Base-by-base conservation (phyloP, 2,113 vertebrate genomes). In the Corythaeola cristata region DNA sequence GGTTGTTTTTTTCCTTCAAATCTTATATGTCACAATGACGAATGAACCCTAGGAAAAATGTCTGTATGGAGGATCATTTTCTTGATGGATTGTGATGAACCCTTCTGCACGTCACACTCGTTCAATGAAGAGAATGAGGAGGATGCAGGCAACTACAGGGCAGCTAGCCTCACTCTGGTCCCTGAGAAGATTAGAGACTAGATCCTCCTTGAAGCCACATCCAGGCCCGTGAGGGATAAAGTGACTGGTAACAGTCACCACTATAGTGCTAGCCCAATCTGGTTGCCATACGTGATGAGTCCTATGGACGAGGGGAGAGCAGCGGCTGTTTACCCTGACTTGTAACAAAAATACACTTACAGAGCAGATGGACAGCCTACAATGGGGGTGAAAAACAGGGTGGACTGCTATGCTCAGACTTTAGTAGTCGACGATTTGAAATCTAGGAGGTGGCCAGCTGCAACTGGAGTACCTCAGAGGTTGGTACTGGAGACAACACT, bases 261-360 rank as follows among this genome's bases (percentile, higher is more conserved):
- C 45, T 17, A 7, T 0, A 7, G 37, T 5, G 16, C 7, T 2
- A 49, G 20, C 19, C 52, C 45, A 11, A 2, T 6, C 45, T 47
- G 19, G 35, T 0, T 83, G 45, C 15, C 9, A 8, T 35, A n/a
- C 47, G 17, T 32, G 44, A 50, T 5, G 5, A 41, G 7, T 44
- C 19, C 6, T 3, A 6, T 1, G 11, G 58, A 32, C 4, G 9
- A 41, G 15, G 11, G 12, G 11, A 69, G 41, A 79, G 23, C 37
- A 93, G 56, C 7, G 6, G 12, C 8, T 16, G 6, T 8, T 73
- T 8, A 73, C 33, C 15, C 35, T 11, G 47, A 63, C 26, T 55
- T n/a, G 37, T 1, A 44, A 27, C 26, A 79, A 68, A 79, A 56
- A 15, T 21, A 52, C 11, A 4, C 19, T 50, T 15, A 7, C 2